Evolutionary conservation across 2,888 invertebrate species (phyloP), one percentile per base, ranked within the genome.

Genomic region (Tenthredo livida): DNA sequence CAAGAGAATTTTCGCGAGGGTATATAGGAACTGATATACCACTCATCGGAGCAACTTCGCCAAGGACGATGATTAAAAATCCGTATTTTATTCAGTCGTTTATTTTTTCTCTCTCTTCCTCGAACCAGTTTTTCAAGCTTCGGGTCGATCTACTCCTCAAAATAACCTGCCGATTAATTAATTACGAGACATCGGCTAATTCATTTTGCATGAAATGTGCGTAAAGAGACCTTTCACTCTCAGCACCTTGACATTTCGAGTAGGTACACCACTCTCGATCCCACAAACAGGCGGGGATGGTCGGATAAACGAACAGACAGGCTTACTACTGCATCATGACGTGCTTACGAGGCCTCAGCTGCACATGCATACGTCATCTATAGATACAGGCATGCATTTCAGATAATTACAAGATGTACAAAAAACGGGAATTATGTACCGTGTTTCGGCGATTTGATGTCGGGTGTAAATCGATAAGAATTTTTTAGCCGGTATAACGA

Each of bases 211-310:
- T 61, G 40, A 80, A 80, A 80, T 80, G 83, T 70, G 83, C 83
- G 83, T 80, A 80, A 80, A 43, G 83, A 70, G 65, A 67, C 89
- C 89, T 89, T 89, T 89, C 89, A 89, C 89, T 89, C 80, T 84
- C 58, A 84, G 85, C 85, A 87, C 89, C 89, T 89, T 89, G 89
- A 89, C 89, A 89, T 89, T 89, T 89, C 85, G 85, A 84, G 84
- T 84, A 54, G 40, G 37, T 73, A 73, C 72, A 43, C 72, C 72
- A 43, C 43, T 77, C 77, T 77, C 54, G 77, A 77, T 77, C 37
- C 43, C 61, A 54, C 54, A 40, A 61, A 80, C 29, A 80, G 40
- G 61, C 61, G 61, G 80, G 80, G 80, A 80, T 61, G 61, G 61
- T 61, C 29, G 61, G 80, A 80, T 61, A 77, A 29, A 50, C 54